A percentile compares a stretch with the other conserved stretches of the same genome.
phyloP scores from a whole-genome alignment of 1,140 invertebrate genomes.

The Lanistes nyassanus region DNA sequence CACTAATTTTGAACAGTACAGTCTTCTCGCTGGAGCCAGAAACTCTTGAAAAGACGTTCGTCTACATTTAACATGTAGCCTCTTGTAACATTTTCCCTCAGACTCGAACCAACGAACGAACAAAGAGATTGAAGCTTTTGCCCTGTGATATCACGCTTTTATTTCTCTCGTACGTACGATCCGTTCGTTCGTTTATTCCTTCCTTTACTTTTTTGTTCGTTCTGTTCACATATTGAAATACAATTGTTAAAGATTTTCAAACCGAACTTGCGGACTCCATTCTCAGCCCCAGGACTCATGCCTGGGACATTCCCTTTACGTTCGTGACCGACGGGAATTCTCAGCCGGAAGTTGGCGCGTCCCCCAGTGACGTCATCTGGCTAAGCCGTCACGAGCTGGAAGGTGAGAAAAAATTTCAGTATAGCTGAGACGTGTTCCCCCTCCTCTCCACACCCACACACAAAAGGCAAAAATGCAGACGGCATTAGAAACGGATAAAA shows the following conservation, averaged over 20 bases:
- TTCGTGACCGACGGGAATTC: constrained; percentile 1
- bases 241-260: background rate
- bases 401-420: constrained; percentile 20
- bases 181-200: background rate
- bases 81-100: too few species aligned
- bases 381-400: constrained; percentile 21
- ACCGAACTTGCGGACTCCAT: background rate
- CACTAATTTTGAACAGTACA: too few species aligned
- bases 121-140: background rate
- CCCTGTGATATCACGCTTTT: background rate
- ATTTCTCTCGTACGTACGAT: background rate
- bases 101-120: too few species aligned
- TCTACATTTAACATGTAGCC: too few species aligned
- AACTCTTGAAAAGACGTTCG: too few species aligned
- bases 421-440: too few species aligned
- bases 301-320: constrained; percentile 26
- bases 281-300: constrained; percentile 19
- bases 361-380: constrained; percentile 13
- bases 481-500: too few species aligned
- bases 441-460: too few species aligned
- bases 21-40: too few species aligned
- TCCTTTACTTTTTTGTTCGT: background rate
- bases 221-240: background rate
- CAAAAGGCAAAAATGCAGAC: too few species aligned
- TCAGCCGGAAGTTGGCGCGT: background rate